Conservation (phyloP, 2,113 vertebrate genomes). For the Cryptotis parvus region DNA sequence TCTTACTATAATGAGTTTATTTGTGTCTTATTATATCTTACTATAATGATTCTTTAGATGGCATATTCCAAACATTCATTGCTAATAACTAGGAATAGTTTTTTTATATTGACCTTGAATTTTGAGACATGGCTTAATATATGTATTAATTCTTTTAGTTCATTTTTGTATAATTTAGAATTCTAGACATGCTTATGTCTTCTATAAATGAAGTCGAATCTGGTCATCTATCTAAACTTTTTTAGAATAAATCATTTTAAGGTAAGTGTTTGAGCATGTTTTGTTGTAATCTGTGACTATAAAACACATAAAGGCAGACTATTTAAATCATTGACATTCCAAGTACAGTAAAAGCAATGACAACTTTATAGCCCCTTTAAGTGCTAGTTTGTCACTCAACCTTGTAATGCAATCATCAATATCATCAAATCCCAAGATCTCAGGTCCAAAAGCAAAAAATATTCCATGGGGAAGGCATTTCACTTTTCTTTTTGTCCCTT, state of each 20-base stretch:
- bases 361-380: not conserved
- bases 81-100: not conserved
- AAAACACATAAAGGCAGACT: not conserved
- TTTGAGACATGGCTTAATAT: not conserved
- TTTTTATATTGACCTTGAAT: not conserved
- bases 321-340: not conserved
- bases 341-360: not conserved
- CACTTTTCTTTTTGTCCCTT: not conserved
- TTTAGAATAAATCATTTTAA: constrained; percentile 25
- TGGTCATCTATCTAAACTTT: not conserved
- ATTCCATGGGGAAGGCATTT: not conserved
- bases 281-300: not conserved
- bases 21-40: not conserved
- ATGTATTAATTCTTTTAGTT: not conserved
- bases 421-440: not conserved
- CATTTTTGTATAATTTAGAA: not conserved
- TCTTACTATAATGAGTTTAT: not conserved
- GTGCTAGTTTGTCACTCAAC: not conserved
- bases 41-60: not conserved
- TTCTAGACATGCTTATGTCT: not conserved
- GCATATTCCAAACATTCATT: not conserved
- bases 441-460: not conserved
- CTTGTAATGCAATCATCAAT: not conserved
- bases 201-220: not conserved
- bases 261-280: not conserved